phyloP scores from a whole-genome alignment of 1,140 invertebrate genomes.

The Drosophila repletoides region DNA sequence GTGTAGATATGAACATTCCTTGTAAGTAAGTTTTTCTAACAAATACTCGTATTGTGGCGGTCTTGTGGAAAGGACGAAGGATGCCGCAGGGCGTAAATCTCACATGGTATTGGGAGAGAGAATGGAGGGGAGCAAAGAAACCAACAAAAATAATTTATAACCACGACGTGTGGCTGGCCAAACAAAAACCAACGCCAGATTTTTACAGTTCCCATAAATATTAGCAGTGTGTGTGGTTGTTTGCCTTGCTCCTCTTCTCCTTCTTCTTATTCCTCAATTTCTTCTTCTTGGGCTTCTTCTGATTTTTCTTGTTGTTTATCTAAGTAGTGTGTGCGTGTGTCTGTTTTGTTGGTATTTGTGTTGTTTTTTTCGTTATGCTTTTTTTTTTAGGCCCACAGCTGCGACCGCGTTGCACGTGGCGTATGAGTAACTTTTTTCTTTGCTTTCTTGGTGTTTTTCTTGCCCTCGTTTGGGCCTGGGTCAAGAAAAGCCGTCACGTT shows the following conservation, averaged over 20 bases:
- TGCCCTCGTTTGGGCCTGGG: slow-evolving; percentile 37
- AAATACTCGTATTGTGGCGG: too few species aligned
- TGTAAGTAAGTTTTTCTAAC: too few species aligned
- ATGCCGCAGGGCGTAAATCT: slow-evolving; percentile 12
- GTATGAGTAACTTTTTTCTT: slow-evolving; percentile 71
- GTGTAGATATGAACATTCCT: too few species aligned
- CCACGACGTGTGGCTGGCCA: slow-evolving; percentile 78
- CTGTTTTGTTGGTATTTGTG: slow-evolving; percentile 27
- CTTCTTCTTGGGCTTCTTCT: background rate
- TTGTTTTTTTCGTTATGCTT: too few species aligned
- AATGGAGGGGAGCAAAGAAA: too few species aligned
- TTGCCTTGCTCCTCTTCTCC: slow-evolving; percentile 21
- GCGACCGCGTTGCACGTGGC: slow-evolving; percentile 69
- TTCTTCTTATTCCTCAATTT: background rate
- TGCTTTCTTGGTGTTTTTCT: slow-evolving; percentile 24
- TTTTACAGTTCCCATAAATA: slow-evolving; percentile 67
- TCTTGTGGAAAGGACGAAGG: too few species aligned
- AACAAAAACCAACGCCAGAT: slow-evolving; percentile 70
- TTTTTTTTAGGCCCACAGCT: slow-evolving; percentile 63
- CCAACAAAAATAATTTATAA: slow-evolving; percentile 74
- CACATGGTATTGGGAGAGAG: background rate
- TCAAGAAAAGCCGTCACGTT: slow-evolving; percentile 71
- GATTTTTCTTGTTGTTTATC: slow-evolving; percentile 34
- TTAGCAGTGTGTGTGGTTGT: slow-evolving; percentile 15
- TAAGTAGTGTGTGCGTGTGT: slow-evolving; percentile 22